A percentile compares a stretch with the other conserved stretches of the same genome.
These are phyloP conservation scores for Petrosia ficiformis DNA, from an alignment of 37 sponge, comb jelly and placozoan genomes.

Conservation along the genomic window DNA sequence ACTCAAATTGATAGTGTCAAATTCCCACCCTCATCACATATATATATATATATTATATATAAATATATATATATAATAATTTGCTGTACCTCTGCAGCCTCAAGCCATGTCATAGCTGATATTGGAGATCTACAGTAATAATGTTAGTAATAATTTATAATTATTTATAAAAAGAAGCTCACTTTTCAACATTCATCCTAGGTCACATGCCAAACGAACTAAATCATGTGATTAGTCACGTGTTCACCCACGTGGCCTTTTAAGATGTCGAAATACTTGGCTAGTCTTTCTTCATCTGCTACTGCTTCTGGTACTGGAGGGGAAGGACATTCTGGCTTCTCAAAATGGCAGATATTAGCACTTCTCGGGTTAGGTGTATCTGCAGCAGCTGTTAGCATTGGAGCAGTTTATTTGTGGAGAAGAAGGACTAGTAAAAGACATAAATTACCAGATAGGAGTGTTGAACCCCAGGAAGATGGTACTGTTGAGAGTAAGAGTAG, in stretches of 20 bases:
- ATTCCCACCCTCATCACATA: too few relatives aligned
- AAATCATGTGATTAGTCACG: not conserved
- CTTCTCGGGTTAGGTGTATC: not conserved
- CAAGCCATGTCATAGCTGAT: constrained; percentile 53
- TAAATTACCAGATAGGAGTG: not conserved
- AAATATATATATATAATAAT: too few relatives aligned
- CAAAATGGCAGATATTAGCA: not conserved
- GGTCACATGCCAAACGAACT: not conserved
- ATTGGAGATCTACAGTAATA: not conserved
- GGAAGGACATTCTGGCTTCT: not conserved
- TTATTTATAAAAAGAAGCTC: not conserved
- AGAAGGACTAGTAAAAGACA: not conserved
- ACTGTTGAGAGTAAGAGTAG: too few relatives aligned
- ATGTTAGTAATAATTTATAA: not conserved
- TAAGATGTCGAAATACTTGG: too few relatives aligned
- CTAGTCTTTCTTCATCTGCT: not conserved
- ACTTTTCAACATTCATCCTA: not conserved
- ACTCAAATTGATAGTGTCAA: too few relatives aligned
- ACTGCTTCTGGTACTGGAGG: not conserved
- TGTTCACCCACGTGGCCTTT: not conserved
- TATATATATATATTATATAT: too few relatives aligned
- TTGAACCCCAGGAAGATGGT: too few relatives aligned
- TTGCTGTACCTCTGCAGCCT: constrained; percentile 50
- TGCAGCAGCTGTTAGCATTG: not conserved
- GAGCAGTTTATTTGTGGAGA: not conserved